phyloP scores from a whole-genome alignment of 23 tunicate genomes.

The Clavelina lepadiformis region DNA sequence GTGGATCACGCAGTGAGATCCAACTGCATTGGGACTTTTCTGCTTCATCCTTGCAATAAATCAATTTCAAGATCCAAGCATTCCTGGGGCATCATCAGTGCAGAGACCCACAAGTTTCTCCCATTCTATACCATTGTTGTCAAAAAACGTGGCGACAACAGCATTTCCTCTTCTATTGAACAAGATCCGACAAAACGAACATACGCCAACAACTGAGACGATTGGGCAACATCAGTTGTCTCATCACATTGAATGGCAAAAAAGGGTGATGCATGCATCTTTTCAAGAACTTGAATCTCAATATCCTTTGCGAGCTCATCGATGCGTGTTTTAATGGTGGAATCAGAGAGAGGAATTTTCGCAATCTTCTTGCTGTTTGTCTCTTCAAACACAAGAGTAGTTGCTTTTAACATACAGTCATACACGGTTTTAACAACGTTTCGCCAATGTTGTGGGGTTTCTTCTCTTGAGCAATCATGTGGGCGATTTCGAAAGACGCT shows the following conservation, averaged over 20 bases:
- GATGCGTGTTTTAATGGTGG: conserved; percentile 37
- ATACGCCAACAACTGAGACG: conserved; percentile 37
- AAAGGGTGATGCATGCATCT: conserved; percentile 14
- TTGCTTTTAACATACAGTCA: conserved; percentile 46
- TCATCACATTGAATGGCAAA: conserved; percentile 54
- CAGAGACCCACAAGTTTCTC: conserved; percentile 49
- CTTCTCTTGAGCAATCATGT: no score
- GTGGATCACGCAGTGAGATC: conserved; percentile 45
- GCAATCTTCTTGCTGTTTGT: conserved; percentile 20
- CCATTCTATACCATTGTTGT: no score
- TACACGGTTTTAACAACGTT: conserved; percentile 37
- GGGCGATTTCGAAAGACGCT: conserved; percentile 57
- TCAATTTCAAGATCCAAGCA: no score
- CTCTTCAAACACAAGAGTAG: conserved; percentile 23
- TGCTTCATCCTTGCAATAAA: conserved; percentile 48
- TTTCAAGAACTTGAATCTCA: conserved; percentile 24
- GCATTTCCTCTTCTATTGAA: conserved; percentile 40
- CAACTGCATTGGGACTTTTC: conserved; percentile 34
- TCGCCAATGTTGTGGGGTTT: conserved; percentile 53
- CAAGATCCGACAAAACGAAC: conserved; percentile 32
- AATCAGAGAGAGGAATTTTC: conserved; percentile 29
- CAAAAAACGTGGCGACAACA: conserved; percentile 31
- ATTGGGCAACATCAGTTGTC: conserved; percentile 48
- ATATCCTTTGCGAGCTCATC: conserved; percentile 51
- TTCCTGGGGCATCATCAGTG: conserved; percentile 60